Conservation (phyloP, 2,797 vertebrate genomes). For the Lepilemur septentrionalis region DNA sequence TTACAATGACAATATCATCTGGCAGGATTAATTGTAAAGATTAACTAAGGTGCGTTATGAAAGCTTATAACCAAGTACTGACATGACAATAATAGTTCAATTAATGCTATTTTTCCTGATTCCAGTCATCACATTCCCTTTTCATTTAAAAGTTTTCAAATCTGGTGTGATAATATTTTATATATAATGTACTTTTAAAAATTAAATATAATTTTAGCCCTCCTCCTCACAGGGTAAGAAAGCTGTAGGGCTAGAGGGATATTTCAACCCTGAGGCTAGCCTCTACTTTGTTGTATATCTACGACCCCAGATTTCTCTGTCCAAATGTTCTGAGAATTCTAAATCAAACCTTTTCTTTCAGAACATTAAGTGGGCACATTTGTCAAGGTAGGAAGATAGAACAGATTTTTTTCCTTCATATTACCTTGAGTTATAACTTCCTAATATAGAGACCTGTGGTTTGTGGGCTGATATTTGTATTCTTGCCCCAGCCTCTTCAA, state of each 20-base stretch:
- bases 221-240: background rate
- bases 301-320: background rate
- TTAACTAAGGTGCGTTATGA: background rate
- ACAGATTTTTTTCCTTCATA: background rate
- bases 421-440: background rate
- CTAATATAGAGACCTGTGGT: background rate
- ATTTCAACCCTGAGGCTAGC: background rate
- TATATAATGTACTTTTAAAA: background rate
- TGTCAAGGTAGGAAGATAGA: background rate
- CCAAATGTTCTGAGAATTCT: background rate
- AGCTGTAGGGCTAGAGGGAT: background rate
- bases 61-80: background rate
- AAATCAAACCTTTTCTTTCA: background rate
- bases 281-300: background rate
- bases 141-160: background rate
- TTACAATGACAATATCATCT: background rate
- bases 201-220: background rate
- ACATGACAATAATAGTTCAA: background rate
- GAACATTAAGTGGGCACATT: background rate
- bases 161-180: background rate
- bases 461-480: background rate
- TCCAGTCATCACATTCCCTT: background rate
- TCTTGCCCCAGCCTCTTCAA: background rate
- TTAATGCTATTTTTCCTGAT: background rate
- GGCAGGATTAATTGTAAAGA: background rate